Evolutionary conservation across 1,140 invertebrate species (phyloP).

Genomic region (Lucilia sericata): DNA sequence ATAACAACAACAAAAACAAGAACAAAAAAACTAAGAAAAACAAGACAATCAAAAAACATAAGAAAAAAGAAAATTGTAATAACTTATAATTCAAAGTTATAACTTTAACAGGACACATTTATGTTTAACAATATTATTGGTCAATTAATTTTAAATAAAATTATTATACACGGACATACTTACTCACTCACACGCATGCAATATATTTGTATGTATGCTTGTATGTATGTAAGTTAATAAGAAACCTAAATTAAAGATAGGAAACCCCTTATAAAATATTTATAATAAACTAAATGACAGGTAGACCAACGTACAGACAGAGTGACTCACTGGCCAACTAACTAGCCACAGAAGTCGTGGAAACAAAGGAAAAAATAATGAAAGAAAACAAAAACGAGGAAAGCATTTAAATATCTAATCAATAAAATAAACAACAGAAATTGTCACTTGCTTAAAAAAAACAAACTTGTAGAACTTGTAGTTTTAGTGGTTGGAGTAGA

Average conservation of each 20-base stretch:
- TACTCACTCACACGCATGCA: background rate
- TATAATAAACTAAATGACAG: too few relatives aligned
- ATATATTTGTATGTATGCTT: background rate
- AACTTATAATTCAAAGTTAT: background rate
- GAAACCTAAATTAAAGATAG: background rate
- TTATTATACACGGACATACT: background rate
- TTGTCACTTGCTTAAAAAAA: constrained; percentile 26
- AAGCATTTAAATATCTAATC: constrained; percentile 42
- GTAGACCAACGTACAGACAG: too few relatives aligned
- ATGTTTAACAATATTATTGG: background rate
- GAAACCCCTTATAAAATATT: background rate
- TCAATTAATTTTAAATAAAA: constrained; percentile 1
- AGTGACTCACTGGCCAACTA: too few relatives aligned
- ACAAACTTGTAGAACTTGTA: background rate
- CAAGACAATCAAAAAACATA: background rate
- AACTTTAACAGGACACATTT: background rate
- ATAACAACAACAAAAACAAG: too few relatives aligned
- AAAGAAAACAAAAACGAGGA: background rate
- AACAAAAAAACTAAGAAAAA: too few relatives aligned
- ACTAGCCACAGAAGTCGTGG: too few relatives aligned
- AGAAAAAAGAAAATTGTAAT: background rate
- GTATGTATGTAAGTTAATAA: background rate
- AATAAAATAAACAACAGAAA: constrained; percentile 44
- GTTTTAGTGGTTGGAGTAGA: too few relatives aligned
- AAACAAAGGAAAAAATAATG: too few relatives aligned